Evolutionary conservation across 2,797 vertebrate species (phyloP), one percentile per base, ranked within the genome.

Genomic region (Betta splendens): DNA sequence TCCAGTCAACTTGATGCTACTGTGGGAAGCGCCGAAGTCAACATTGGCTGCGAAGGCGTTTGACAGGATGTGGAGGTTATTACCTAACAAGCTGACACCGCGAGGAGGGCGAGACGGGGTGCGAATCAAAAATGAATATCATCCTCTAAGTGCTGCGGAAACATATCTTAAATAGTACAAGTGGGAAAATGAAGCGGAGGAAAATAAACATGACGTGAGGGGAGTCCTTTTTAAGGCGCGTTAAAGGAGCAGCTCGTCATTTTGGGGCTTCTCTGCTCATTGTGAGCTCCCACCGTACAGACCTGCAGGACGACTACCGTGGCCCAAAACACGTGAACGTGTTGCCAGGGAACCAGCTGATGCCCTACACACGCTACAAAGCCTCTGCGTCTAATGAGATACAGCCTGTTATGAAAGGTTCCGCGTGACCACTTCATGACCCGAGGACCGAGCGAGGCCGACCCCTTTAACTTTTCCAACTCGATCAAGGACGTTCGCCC

Each of bases 1-100:
- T 70, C 68, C 59, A 73, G 62, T 74, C 64, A 66, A 74, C 72
- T 77, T 60, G 57, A 69, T 76, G 64, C 64, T 54, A 50, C 68
- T 72, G 49, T 65, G 65, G 63, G 59, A 85, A 68, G 62, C 48
- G 35, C 46, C 54, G 53, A 61, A 68, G 66, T 77, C 72, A 80
- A 81, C 72, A 82, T 56, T 73, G 64, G 66, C 74, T 9, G 28
- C 49, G 55, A 70, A 67, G 77, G 40, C 65, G 45, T 62, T 48
- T 55, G 68, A 76, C 58, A 71, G 53, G 63, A 69, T 56, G 50
- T 45, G 47, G 46, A 78, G 64, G 64, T 74, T 77, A 62, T 69
- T 60, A 60, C 66, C 64, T 56, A 60, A 65, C 57, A 73, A 47
- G 52, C 23, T 70, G 69, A 73, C 45, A 62, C 54, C 55, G 51